These are phyloP conservation scores for Callinectes sapidus DNA, from an alignment of 2,888 invertebrate species.

Conservation along the genomic window DNA sequence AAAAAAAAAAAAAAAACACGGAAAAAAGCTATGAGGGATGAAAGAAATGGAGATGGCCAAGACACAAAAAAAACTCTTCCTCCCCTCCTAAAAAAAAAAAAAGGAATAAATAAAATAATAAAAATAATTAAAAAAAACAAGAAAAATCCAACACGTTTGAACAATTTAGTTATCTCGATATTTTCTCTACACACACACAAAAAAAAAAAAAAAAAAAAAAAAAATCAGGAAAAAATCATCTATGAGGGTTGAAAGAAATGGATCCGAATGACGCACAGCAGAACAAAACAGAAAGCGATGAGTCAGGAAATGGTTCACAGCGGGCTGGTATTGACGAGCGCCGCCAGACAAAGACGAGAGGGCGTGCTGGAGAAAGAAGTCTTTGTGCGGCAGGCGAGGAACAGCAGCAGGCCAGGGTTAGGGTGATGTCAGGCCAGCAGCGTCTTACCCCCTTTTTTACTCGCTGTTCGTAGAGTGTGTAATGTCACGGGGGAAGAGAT, in stretches of 20 bases:
- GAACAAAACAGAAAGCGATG: background rate
- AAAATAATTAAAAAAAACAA: background rate
- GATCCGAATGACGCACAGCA: background rate
- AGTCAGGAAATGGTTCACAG: background rate
- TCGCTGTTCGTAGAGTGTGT: too few relatives aligned
- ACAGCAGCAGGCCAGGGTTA: background rate
- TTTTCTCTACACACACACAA: too few relatives aligned
- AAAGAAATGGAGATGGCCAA: too few relatives aligned
- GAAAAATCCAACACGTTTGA: too few relatives aligned
- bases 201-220: too few relatives aligned
- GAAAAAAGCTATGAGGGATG: too few relatives aligned
- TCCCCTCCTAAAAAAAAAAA: too few relatives aligned
- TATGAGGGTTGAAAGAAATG: background rate
- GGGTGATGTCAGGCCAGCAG: background rate
- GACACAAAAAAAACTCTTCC: too few relatives aligned
- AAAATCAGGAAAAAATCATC: too few relatives aligned
- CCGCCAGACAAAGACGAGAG: conserved; percentile 4
- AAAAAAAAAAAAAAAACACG: too few relatives aligned
- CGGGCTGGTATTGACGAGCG: background rate
- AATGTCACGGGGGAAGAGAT: background rate
- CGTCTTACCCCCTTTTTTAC: background rate
- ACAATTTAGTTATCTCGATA: too few relatives aligned
- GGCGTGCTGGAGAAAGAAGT: background rate
- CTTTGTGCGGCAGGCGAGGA: background rate
- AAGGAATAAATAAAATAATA: too few relatives aligned